phyloP scores from a whole-genome alignment of 2,888 invertebrate genomes.

The Campopleginae sp. region DNA sequence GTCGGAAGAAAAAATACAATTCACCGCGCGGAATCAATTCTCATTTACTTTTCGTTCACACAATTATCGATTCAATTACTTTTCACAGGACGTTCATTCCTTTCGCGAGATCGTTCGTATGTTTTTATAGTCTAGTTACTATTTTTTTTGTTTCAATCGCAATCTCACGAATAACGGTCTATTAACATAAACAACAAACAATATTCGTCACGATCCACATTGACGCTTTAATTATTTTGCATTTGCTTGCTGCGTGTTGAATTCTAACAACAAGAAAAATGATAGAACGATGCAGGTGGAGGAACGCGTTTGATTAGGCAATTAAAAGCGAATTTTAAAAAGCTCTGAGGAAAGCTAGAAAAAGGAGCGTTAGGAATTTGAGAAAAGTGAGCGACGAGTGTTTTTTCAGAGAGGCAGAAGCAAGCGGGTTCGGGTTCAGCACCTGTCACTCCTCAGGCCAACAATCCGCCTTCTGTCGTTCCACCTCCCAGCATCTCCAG shows the following conservation, averaged over 20 bases:
- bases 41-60: conserved; percentile 37
- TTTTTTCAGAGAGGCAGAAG: conserved; percentile 87
- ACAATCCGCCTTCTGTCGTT: conserved; percentile 84
- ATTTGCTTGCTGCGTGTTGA: conserved; percentile 74
- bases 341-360: neutral
- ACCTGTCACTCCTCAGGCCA: conserved; percentile 90
- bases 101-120: conserved; percentile 11
- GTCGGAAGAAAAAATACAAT: conserved; percentile 45
- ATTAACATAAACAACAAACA: conserved; percentile 25
- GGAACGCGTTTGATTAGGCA: conserved; percentile 52
- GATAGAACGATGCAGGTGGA: conserved; percentile 46
- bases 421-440: conserved; percentile 89
- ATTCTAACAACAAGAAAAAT: conserved; percentile 75
- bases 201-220: conserved; percentile 38
- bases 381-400: conserved; percentile 80
- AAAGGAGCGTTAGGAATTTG: conserved; percentile 24
- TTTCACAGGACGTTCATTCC: conserved; percentile 27
- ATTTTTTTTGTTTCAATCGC: conserved; percentile 31
- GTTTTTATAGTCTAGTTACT: conserved; percentile 1
- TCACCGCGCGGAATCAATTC: conserved; percentile 31
- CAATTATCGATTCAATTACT: conserved; percentile 46
- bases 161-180: conserved; percentile 39
- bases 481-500: conserved; percentile 88
- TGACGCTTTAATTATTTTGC: conserved; percentile 71
- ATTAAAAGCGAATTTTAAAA: conserved; percentile 38